These are phyloP conservation scores for Cephus pygmeus DNA, from an alignment of 2,888 invertebrate species.

Conservation along the genomic window DNA sequence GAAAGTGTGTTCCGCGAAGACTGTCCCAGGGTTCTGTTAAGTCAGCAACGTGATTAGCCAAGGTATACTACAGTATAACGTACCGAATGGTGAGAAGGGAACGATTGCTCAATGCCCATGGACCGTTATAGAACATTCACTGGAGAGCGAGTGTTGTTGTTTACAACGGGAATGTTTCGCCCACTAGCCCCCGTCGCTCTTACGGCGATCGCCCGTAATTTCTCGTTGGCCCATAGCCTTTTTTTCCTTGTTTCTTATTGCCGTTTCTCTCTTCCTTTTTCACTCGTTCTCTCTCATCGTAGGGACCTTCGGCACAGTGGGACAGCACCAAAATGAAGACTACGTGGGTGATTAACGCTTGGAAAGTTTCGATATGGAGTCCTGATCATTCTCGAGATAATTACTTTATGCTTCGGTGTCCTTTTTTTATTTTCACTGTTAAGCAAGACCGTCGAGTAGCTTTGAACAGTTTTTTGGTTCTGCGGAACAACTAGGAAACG, in stretches of 20 bases:
- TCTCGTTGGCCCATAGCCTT: background rate
- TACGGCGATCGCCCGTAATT: background rate
- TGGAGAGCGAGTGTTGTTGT: constrained; percentile 33
- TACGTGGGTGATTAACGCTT: background rate
- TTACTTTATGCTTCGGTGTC: background rate
- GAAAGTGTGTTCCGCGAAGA: no score
- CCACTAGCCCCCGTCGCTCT: background rate
- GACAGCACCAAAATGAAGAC: background rate
- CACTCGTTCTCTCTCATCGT: background rate
- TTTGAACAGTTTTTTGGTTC: background rate
- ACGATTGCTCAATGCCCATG: constrained; percentile 38
- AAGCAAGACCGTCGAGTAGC: background rate
- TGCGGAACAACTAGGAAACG: background rate
- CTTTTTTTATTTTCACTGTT: background rate
- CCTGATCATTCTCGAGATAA: background rate
- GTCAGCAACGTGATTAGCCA: background rate
- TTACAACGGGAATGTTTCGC: constrained; percentile 21
- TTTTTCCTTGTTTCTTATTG: background rate
- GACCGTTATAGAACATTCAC: constrained; percentile 37
- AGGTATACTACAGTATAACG: background rate
- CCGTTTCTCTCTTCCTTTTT: background rate
- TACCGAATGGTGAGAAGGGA: constrained; percentile 25
- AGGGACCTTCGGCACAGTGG: background rate
- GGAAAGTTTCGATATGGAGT: background rate
- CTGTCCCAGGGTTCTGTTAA: background rate